Evolutionary conservation across 2,113 vertebrate genomes (phyloP).

Genomic region (Holacanthus passer): DNA sequence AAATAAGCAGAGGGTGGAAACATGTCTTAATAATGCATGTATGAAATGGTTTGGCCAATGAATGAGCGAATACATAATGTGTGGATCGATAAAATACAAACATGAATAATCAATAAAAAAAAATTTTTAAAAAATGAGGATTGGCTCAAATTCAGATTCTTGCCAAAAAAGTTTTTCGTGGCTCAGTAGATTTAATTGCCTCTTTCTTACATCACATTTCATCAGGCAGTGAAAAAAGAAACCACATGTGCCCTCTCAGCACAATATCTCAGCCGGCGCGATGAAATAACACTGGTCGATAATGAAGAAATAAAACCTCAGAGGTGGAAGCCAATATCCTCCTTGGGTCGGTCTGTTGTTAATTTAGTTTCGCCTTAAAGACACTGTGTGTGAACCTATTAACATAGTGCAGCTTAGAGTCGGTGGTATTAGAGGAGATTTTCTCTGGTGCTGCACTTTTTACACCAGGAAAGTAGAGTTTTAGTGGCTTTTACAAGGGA

Average conservation of each 20-base stretch:
- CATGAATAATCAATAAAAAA: neutral
- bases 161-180: neutral
- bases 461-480: neutral
- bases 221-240: slow-evolving; percentile 4
- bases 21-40: neutral
- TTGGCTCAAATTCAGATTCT: neutral
- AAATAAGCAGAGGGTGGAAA: neutral
- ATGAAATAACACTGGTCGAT: slow-evolving; percentile 12
- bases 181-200: slow-evolving; percentile 1
- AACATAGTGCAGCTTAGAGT: neutral
- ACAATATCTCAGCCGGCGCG: neutral
- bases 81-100: neutral
- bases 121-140: neutral
- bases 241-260: slow-evolving; percentile 12
- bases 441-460: no score
- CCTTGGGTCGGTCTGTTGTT: slow-evolving; percentile 30
- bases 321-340: slow-evolving; percentile 33
- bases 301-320: slow-evolving; percentile 43
- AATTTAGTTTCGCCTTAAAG: slow-evolving; percentile 26
- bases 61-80: neutral
- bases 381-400: slow-evolving; percentile 1
- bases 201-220: slow-evolving; percentile 27
- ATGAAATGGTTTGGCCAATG: neutral
- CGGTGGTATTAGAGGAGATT: neutral
- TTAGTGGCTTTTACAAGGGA: neutral